phyloP scores from a whole-genome alignment of 2,113 vertebrate species.

The Dissostichus mawsoni region DNA sequence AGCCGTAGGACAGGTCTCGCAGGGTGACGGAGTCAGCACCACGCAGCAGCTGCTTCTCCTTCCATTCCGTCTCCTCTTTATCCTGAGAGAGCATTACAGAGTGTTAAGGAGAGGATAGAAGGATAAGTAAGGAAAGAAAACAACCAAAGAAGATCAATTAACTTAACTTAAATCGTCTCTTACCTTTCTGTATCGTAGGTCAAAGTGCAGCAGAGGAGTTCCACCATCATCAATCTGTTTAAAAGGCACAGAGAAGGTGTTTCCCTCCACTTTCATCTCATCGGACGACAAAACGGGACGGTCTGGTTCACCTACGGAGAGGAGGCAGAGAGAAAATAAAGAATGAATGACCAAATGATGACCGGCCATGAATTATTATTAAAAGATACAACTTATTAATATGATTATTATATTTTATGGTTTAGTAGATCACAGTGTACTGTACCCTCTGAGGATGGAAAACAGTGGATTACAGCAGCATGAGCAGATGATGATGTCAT shows the following conservation, averaged over 20 bases:
- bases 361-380: not conserved
- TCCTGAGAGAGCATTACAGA: slow-evolving; percentile 52
- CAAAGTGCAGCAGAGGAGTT: slow-evolving; percentile 66
- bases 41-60: slow-evolving; percentile 48
- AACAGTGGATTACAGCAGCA: slow-evolving; percentile 24
- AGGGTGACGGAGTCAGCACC: slow-evolving; percentile 61
- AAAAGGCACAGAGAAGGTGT: slow-evolving; percentile 75
- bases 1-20: slow-evolving; percentile 70
- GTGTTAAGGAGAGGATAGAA: not conserved
- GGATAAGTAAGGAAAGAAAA: not conserved
- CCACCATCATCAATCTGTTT: slow-evolving; percentile 64
- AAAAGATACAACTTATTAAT: not conserved
- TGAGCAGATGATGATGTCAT: slow-evolving; percentile 30
- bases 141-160: not conserved
- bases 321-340: not conserved
- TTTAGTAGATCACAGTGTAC: slow-evolving; percentile 5
- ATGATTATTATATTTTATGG: not conserved
- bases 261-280: slow-evolving; percentile 66
- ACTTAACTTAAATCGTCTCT: not conserved
- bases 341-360: not conserved
- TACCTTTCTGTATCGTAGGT: slow-evolving; percentile 78
- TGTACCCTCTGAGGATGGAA: slow-evolving; percentile 75
- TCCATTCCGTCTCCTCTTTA: slow-evolving; percentile 70
- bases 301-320: slow-evolving; percentile 81
- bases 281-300: slow-evolving; percentile 61